Evolutionary conservation across 2,888 invertebrate species (phyloP).

Genomic region (Diloba caeruleocephala): DNA sequence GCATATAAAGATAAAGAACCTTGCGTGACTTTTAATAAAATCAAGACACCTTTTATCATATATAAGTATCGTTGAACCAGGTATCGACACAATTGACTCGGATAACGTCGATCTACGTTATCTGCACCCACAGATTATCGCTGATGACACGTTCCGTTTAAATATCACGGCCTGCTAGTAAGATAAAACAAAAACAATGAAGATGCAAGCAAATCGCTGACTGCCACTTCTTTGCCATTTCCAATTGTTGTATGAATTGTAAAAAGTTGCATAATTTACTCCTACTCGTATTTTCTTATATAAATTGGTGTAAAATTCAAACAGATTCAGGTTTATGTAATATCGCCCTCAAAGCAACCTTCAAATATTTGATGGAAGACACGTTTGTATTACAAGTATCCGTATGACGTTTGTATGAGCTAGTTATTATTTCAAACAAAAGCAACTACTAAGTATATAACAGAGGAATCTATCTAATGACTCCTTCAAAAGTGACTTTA

Average conservation of each 20-base stretch:
- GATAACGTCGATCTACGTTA: conserved; percentile 27
- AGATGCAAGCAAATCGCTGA: conserved; percentile 5
- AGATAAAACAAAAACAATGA: conserved; percentile 29
- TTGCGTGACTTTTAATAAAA: conserved; percentile 12
- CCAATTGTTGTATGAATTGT: conserved; percentile 2
- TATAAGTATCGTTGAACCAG: conserved; percentile 1
- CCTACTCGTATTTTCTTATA: too few species aligned
- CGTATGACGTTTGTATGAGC: background rate
- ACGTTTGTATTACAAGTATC: background rate
- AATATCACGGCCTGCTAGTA: conserved; percentile 22
- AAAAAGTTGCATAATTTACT: background rate
- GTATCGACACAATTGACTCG: background rate
- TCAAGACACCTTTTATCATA: background rate
- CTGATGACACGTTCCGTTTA: conserved; percentile 28
- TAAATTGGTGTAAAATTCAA: background rate
- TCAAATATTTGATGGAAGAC: background rate
- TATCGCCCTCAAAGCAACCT: background rate
- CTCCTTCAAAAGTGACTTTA: too few species aligned
- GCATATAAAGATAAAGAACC: background rate
- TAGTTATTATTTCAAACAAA: too few species aligned
- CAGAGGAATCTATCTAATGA: too few species aligned
- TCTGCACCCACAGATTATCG: conserved; percentile 14
- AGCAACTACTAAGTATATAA: too few species aligned
- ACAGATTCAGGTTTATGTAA: background rate
- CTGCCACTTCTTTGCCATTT: conserved; percentile 3